Percentiles rank a stretch among this genome's conserved stretches.
Conservation (phyloP, 2,797 vertebrate species). For the Enteromius argenteus region DNA sequence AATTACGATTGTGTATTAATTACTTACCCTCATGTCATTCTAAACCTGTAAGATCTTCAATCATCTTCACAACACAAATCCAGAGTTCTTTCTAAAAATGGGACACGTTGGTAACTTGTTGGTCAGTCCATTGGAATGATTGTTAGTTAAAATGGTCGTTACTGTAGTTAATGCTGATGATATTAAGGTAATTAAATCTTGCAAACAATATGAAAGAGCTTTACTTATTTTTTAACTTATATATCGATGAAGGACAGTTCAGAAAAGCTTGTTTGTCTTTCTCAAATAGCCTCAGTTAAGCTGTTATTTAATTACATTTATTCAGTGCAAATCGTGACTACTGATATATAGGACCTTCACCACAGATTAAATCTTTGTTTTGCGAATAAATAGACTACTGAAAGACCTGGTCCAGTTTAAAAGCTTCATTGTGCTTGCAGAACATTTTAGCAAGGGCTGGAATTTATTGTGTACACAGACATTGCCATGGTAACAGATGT, state of each 20-base stretch:
- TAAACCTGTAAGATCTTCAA: neutral
- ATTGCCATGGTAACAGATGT: conserved; percentile 31
- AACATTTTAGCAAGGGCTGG: neutral
- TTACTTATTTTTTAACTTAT: neutral
- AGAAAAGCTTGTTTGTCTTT: neutral
- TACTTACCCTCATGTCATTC: neutral
- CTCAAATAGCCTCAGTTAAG: neutral
- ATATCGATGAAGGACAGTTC: neutral
- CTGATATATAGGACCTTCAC: neutral
- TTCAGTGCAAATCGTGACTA: neutral
- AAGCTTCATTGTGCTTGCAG: neutral
- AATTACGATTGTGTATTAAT: neutral
- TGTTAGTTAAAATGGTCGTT: neutral
- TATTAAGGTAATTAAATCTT: neutral
- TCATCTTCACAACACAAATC: neutral
- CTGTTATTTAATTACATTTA: neutral
- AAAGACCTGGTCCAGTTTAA: neutral
- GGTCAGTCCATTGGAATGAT: neutral
- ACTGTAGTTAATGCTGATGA: neutral
- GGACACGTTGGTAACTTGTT: neutral
- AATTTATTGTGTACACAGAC: conserved; percentile 13
- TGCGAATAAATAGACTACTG: neutral
- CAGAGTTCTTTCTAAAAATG: neutral
- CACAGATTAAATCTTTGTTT: neutral
- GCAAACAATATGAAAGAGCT: neutral